Evolutionary conservation across 2,113 vertebrate genomes (phyloP).

Genomic region (Zingel zingel): DNA sequence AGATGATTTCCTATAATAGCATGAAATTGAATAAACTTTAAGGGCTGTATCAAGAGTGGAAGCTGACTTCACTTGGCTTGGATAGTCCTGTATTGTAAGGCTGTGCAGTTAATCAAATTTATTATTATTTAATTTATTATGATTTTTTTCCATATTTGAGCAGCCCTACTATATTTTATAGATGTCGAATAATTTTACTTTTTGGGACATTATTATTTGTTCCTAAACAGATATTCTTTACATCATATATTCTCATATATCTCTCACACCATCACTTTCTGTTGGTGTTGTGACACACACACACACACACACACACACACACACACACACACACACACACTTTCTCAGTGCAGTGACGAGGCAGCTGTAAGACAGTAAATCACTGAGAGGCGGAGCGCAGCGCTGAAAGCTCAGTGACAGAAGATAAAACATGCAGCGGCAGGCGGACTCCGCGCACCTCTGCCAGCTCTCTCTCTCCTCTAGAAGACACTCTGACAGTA

Average conservation of each 20-base stretch:
- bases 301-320: constrained; percentile 11
- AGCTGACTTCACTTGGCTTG: background rate
- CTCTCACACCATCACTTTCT: constrained; percentile 23
- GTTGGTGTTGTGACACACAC: background rate
- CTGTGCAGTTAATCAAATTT: too few species aligned
- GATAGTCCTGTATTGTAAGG: background rate
- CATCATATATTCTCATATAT: constrained; percentile 26
- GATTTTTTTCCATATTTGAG: too few species aligned
- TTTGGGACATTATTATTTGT: constrained; percentile 16
- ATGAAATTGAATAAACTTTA: constrained; percentile 19
- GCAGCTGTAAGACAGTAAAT: constrained; percentile 77
- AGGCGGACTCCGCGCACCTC: constrained; percentile 44
- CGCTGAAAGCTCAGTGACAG: constrained; percentile 75
- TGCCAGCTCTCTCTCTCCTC: constrained; percentile 27
- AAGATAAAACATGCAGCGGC: constrained; percentile 76
- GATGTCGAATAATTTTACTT: constrained; percentile 31
- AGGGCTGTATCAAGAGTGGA: background rate
- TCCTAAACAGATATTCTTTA: constrained; percentile 24
- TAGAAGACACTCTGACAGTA: background rate
- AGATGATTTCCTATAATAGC: constrained; percentile 24
- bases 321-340: constrained; percentile 26
- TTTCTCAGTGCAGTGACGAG: constrained; percentile 41
- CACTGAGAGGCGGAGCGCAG: constrained; percentile 62
- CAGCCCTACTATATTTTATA: background rate
- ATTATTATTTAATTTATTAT: too few species aligned